Evolutionary conservation across 2,113 vertebrate genomes (phyloP).

Genomic region (Colius striatus): DNA sequence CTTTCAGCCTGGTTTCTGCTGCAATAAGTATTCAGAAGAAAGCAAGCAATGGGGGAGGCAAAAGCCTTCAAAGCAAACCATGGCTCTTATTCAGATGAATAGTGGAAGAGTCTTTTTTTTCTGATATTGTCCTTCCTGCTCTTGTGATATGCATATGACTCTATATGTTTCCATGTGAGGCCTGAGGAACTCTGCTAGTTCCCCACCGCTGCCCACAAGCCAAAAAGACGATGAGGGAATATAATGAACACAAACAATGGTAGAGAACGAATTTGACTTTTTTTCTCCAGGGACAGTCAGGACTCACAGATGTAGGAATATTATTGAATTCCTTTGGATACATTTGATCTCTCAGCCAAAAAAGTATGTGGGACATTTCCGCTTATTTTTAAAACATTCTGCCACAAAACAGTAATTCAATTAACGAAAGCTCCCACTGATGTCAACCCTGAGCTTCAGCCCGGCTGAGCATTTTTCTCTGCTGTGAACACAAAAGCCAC

Average conservation of each 20-base stretch:
- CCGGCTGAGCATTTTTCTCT: constrained; percentile 5
- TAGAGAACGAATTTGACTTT: constrained; percentile 45
- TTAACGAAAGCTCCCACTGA: constrained; percentile 64
- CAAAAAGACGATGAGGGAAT: constrained; percentile 55
- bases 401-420: constrained; percentile 72
- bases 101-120: constrained; percentile 30
- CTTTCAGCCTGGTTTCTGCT: constrained; percentile 40
- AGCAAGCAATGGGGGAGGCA: constrained; percentile 9
- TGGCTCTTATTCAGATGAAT: constrained; percentile 30
- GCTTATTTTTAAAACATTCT: constrained; percentile 72
- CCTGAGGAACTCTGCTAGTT: constrained; percentile 32
- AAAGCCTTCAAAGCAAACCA: constrained; percentile 54
- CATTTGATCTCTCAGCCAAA: constrained; percentile 70
- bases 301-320: constrained; percentile 73
- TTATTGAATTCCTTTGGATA: constrained; percentile 73
- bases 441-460: constrained; percentile 57
- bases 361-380: constrained; percentile 68
- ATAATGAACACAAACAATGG: constrained; percentile 64
- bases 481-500: constrained; percentile 41
- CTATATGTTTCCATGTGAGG: constrained; percentile 55
- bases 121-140: constrained; percentile 43
- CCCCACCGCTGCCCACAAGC: constrained; percentile 34
- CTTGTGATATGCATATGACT: constrained; percentile 53
- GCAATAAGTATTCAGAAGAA: constrained; percentile 33
- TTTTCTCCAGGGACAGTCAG: constrained; percentile 51